Base-by-base conservation (phyloP, 2,797 vertebrate genomes). In the Hippocampus kuda region DNA sequence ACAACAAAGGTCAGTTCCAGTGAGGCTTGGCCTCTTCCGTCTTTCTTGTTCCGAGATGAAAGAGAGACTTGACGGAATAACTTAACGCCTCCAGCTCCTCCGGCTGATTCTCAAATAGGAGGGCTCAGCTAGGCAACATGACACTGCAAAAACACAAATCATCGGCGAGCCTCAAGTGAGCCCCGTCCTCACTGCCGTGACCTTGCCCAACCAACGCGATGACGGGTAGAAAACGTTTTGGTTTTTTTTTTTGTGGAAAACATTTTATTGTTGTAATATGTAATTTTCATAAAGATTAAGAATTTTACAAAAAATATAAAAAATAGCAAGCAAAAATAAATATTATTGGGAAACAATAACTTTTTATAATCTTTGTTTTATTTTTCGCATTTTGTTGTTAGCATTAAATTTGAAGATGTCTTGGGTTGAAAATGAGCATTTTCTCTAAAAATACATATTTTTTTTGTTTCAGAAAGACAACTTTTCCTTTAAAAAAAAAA, bases 1-100 rank as follows among this genome's bases (percentile, higher is more conserved):
- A 53, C 22, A 53, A 54, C 53, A 24, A 12, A 54, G 53, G 53
- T n/a, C 53, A 9, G 53, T n/a, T 24, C 53, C 53, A 12, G n/a
- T 54, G 53, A 54, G 10, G 3, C 9, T 54, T 7, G 15, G 16
- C 6, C 15, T 3, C 16, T 11, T 18, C 15, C 27, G 16, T 60
- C 59, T 34, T 3, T 10, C 59, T 60, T 16, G 27, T 34, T 16
- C 15, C 27, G 16, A 60, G 59, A 60, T 60, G 59, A 60, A 60
- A 60, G 16, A 60, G 27, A 34, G 59, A 38, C 59, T 60, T 60
- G 59, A 60, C 27, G 16, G 59, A 60, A 60, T 60, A 34, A 60
- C 18, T 60, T 51, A 16, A 34, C 30, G 27, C 59, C 59, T 60
- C 30, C 4, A 60, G 57, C 13, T 54, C 51, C 48, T 51, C 49